Evolutionary conservation across 2,888 invertebrate genomes (phyloP).

Genomic region (Eupeodes luniger): DNA sequence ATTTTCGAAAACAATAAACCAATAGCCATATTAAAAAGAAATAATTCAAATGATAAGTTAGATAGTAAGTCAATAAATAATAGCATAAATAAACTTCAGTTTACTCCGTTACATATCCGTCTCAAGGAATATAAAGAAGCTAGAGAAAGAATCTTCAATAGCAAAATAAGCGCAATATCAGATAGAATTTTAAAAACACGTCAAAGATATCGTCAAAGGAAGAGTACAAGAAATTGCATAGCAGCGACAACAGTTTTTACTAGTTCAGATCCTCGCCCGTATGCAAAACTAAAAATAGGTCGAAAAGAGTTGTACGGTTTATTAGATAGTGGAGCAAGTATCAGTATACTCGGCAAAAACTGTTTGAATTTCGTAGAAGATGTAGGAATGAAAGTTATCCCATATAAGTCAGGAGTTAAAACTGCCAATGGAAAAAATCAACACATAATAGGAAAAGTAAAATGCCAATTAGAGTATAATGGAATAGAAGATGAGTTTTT

Average conservation of each 20-base stretch:
- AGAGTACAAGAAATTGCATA: not conserved
- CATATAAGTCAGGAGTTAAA: no score
- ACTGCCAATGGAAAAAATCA: no score
- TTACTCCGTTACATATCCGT: not conserved
- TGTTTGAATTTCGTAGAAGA: not conserved
- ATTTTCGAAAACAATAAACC: no score
- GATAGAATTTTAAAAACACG: not conserved
- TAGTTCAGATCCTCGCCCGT: not conserved
- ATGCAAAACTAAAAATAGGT: not conserved
- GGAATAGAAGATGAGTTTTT: no score
- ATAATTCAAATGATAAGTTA: no score
- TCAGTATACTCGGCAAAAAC: constrained; percentile 2
- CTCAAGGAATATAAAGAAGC: constrained; percentile 10
- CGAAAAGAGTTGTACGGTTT: not conserved
- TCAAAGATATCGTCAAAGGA: not conserved
- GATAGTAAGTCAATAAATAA: no score
- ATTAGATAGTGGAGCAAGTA: constrained; percentile 52
- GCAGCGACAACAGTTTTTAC: not conserved
- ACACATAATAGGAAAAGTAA: no score
- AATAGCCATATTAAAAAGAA: no score
- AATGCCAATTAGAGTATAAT: no score
- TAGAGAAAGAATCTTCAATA: constrained; percentile 25
- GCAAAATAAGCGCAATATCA: not conserved
- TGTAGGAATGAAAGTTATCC: no score
- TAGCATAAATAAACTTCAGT: no score